Base-by-base conservation (phyloP, 2,888 invertebrate species). In the Caenorhabditis zanzibari region DNA sequence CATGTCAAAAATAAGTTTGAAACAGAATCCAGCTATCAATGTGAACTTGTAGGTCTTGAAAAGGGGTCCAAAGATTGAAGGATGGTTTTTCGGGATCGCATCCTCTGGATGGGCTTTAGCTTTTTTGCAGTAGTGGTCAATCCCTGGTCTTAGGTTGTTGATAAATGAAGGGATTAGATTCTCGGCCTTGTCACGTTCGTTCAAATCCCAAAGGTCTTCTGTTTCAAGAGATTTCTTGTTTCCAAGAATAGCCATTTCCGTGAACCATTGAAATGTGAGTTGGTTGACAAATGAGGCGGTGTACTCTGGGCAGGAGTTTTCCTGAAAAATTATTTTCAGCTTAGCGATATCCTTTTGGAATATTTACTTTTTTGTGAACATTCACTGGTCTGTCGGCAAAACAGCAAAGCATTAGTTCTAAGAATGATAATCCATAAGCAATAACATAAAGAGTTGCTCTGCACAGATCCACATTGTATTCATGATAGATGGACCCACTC, bases 241-340 rank as follows among this genome's bases (percentile, higher is more conserved):
- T n/a, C 92, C 92, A 22, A 84, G 82, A 26, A 72, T 76, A 5
- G 92, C 90, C 16, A 92, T 76, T 35, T 93, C 94, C 93, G 93
- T 96, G 96, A 93, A 97, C 97, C 98, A 98, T 87, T 95, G 95
- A 93, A 96, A 98, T 2, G 96, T 95, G 16, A 97, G 94, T 81
- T 95, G 95, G 24, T 96, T 96, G 16, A 96, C 94, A 93, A 96
- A 97, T 64, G 97, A 96, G 26, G 96, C 95, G 26, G 94, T 94
- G 83, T 94, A 94, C 93, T 98, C 97, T 26, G 98, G 98, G 86
- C 93, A 91, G 10, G 82, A 75, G 0, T 86, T 87, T 66, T 87
- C 84, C 90, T 90, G 58, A 64, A 88, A 38, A 6, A 12, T 10
- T 6, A 38, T 10, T 38, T 6, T 32, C 4, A 32, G 7, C 5